Evolutionary conservation across 2,888 invertebrate genomes (phyloP).

Genomic region (Pyralis farinalis): DNA sequence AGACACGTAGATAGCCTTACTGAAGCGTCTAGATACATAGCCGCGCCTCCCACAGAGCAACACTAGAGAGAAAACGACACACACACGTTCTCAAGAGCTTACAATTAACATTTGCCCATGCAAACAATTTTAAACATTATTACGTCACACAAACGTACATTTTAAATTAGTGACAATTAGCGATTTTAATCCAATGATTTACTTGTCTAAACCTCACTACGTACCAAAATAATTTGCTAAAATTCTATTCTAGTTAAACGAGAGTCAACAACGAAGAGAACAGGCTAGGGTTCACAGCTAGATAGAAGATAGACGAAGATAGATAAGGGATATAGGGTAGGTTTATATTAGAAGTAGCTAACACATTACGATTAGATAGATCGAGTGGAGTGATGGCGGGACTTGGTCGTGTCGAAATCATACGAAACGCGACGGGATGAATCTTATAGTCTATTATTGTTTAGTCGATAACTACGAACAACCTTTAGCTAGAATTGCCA

Average conservation of each 20-base stretch:
- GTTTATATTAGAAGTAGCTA: conserved; percentile 36
- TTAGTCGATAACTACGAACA: conserved; percentile 71
- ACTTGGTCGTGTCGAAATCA: conserved; percentile 50
- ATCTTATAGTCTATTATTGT: conserved; percentile 72
- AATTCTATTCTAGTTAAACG: conserved; percentile 53
- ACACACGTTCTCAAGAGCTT: conserved; percentile 59
- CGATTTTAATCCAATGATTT: conserved; percentile 34
- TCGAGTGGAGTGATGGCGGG: conserved; percentile 18
- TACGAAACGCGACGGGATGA: conserved; percentile 41
- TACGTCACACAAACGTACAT: conserved; percentile 28
- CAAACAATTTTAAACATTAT: conserved; percentile 27
- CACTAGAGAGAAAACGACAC: conserved; percentile 67
- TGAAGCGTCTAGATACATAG: conserved; percentile 25
- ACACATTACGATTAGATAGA: conserved; percentile 32
- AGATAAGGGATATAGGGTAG: conserved; percentile 43
- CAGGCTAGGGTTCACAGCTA: conserved; percentile 50
- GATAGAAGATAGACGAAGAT: conserved; percentile 44
- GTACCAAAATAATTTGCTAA: conserved; percentile 73
- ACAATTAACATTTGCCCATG: conserved; percentile 40
- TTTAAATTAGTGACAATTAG: conserved; percentile 75
- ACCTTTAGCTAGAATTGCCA: conserved; percentile 73
- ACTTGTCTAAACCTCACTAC: conserved; percentile 54
- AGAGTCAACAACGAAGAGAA: conserved; percentile 76
- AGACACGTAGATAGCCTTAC: conserved; percentile 34
- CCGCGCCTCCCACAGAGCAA: conserved; percentile 35